phyloP scores from a whole-genome alignment of 2,797 vertebrate genomes.

The Malacoctenus gilli region DNA sequence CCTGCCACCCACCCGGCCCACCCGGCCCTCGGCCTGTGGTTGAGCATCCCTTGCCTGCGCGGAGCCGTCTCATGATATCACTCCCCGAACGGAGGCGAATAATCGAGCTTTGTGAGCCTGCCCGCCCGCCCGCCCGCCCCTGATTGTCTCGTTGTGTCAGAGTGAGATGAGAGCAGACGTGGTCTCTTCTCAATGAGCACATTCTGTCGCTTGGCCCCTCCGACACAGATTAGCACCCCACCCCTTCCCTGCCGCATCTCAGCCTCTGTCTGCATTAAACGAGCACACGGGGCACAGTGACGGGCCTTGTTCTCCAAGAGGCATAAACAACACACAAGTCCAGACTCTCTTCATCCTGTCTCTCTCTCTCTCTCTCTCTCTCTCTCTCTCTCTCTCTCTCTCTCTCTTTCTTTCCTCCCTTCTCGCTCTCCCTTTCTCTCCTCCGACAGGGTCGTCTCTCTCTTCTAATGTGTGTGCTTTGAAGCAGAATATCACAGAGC shows the following conservation, averaged over 20 bases:
- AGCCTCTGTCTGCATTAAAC: constrained; percentile 59
- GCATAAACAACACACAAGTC: constrained; percentile 66
- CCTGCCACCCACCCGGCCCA: no score
- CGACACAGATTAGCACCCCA: constrained; percentile 30
- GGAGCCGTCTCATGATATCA: constrained; percentile 69
- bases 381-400: neutral
- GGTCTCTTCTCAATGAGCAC: constrained; percentile 68
- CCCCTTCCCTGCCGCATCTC: constrained; percentile 27
- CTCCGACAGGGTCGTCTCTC: constrained; percentile 26
- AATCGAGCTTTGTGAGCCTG: constrained; percentile 71
- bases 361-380: constrained; percentile 20
- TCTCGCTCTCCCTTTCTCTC: constrained; percentile 19
- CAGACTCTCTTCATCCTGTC: constrained; percentile 55
- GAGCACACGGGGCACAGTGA: constrained; percentile 54
- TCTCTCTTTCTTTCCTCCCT: constrained; percentile 25
- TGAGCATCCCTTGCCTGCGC: constrained; percentile 32
- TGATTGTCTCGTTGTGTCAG: constrained; percentile 74
- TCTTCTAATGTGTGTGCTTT: constrained; percentile 59
- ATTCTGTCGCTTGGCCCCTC: constrained; percentile 62
- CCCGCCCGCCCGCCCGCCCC: constrained; percentile 33
- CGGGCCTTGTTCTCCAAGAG: constrained; percentile 66
- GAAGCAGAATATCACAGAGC: constrained; percentile 65
- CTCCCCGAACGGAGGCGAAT: constrained; percentile 60
- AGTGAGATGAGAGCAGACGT: constrained; percentile 71
- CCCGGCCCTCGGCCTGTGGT: no score